A percentile compares a stretch with the other conserved stretches of the same genome.
Evolutionary conservation across 2,113 vertebrate species (phyloP).

Genomic region (Hemiscyllium ocellatum): DNA sequence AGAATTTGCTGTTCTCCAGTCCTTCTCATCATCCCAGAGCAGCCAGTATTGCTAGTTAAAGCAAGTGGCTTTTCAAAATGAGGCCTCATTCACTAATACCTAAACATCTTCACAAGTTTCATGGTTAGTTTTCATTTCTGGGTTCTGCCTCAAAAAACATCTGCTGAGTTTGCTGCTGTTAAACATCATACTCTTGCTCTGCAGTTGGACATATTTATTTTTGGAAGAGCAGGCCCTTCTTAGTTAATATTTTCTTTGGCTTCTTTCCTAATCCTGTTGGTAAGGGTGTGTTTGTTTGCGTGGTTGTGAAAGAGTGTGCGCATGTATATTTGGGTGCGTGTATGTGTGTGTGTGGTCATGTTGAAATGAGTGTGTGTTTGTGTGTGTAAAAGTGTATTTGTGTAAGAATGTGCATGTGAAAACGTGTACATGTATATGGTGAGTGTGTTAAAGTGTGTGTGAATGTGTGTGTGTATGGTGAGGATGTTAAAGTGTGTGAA

Average conservation of each 20-base stretch:
- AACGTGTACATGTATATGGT: no score
- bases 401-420: background rate
- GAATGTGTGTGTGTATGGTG: background rate
- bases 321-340: background rate
- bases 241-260: slow-evolving; percentile 13
- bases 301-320: background rate
- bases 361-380: background rate
- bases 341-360: background rate
- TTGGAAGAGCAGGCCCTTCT: background rate
- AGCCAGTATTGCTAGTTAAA: background rate
- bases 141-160: background rate
- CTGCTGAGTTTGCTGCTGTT: background rate
- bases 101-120: background rate
- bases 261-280: background rate
- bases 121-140: background rate
- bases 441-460: background rate
- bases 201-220: background rate
- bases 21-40: background rate
- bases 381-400: no score
- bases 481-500: background rate
- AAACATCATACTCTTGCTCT: background rate
- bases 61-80: background rate
- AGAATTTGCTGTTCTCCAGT: background rate
- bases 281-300: background rate
- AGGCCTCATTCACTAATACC: background rate